phyloP scores from a whole-genome alignment of 2,888 invertebrate species.

The Chloroclystis v-ata region DNA sequence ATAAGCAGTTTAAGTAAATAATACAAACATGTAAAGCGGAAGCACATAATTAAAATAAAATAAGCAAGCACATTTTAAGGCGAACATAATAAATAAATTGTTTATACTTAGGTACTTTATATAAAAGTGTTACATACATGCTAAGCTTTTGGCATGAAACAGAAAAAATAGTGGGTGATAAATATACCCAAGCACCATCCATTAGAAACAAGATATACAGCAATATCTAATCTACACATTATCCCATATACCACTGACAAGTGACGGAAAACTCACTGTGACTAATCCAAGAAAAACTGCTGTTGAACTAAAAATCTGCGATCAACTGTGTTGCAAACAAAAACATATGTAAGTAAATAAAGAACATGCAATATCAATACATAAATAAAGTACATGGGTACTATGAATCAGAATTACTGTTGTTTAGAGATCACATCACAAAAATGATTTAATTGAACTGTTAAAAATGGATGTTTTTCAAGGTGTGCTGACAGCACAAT shows the following conservation, averaged over 20 bases:
- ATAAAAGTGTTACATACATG: too few species aligned
- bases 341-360: slow-evolving; percentile 11
- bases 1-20: too few species aligned
- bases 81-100: too few species aligned
- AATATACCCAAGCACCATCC: not conserved
- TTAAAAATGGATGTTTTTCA: too few species aligned
- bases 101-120: too few species aligned
- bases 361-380: not conserved
- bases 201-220: not conserved
- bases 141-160: not conserved
- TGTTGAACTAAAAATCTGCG: slow-evolving; percentile 17
- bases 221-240: slow-evolving; percentile 1
- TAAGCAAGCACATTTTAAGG: too few species aligned
- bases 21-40: too few species aligned
- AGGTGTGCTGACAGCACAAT: too few species aligned
- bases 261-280: slow-evolving; percentile 38
- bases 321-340: slow-evolving; percentile 21
- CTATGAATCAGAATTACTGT: too few species aligned
- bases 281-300: slow-evolving; percentile 7
- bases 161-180: not conserved
- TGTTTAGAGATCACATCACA: too few species aligned
- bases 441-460: too few species aligned
- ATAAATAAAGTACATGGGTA: not conserved
- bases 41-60: too few species aligned
- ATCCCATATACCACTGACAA: slow-evolving; percentile 16